Evolutionary conservation across 1,140 invertebrate species (phyloP).

Genomic region (Ceratitis capitata): DNA sequence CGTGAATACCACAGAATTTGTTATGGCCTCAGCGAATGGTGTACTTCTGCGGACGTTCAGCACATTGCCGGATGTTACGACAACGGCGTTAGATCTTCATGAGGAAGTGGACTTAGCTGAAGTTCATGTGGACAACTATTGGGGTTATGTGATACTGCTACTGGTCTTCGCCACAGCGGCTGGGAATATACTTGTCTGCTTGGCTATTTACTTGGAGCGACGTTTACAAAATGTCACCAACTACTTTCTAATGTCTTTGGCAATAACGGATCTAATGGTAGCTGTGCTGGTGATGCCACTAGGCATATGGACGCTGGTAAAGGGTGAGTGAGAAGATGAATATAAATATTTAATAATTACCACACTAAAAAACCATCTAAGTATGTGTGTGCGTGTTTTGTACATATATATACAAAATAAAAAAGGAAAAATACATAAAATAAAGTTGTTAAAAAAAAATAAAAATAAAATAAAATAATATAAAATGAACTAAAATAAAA

Average conservation of each 20-base stretch:
- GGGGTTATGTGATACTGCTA: constrained; percentile 79
- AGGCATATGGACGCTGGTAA: constrained; percentile 80
- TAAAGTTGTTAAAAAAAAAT: too few species aligned
- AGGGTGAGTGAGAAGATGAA: constrained; percentile 73
- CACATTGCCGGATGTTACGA: background rate
- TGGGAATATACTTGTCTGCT: constrained; percentile 93
- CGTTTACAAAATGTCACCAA: constrained; percentile 95
- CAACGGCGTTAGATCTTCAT: background rate
- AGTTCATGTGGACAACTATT: constrained; percentile 72
- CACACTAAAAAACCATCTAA: too few species aligned
- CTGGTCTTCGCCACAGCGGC: constrained; percentile 87
- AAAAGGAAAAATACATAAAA: too few species aligned
- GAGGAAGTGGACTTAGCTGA: background rate
- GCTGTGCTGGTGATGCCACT: constrained; percentile 91
- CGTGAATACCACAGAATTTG: background rate
- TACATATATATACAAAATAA: too few species aligned
- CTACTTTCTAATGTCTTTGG: constrained; percentile 95
- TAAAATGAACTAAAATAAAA: too few species aligned
- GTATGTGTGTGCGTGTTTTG: too few species aligned
- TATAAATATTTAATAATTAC: too few species aligned
- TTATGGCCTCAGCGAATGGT: constrained; percentile 5
- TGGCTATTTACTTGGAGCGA: constrained; percentile 89
- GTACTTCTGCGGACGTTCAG: background rate
- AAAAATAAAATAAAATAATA: too few species aligned
- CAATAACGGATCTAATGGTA: constrained; percentile 94